A percentile compares a stretch with the other conserved stretches of the same genome.
These are phyloP conservation scores for Hippocampus comes DNA, from an alignment of 2,113 vertebrate species.

Conservation along the genomic window DNA sequence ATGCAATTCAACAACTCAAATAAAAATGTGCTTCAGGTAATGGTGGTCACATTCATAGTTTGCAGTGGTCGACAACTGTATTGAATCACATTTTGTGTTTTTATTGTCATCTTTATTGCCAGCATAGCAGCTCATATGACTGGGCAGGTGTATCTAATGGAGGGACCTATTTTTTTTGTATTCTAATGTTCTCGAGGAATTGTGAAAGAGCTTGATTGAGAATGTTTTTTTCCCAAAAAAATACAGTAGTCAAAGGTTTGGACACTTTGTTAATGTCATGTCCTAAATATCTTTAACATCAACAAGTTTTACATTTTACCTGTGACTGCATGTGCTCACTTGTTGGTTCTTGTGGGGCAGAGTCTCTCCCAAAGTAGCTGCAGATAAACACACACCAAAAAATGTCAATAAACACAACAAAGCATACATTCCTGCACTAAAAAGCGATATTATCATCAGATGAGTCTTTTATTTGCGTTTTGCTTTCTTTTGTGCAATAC, in stretches of 20 bases:
- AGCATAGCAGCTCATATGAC: neutral
- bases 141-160: neutral
- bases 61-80: neutral
- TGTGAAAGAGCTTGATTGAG: neutral
- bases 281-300: neutral
- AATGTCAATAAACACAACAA: neutral
- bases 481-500: neutral
- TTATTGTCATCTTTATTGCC: neutral
- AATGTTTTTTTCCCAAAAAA: neutral
- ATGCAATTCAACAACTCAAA: neutral
- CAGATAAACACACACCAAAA: constrained; percentile 41
- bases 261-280: neutral
- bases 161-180: neutral
- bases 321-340: constrained; percentile 75
- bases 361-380: constrained; percentile 24
- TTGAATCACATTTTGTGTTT: neutral
- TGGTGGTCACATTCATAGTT: neutral
- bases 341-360: constrained; percentile 30
- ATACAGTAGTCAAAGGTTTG: neutral
- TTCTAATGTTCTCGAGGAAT: neutral
- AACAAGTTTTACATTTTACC: constrained; percentile 48
- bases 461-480: neutral
- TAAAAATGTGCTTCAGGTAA: neutral
- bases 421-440: neutral
- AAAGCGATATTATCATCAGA: neutral